Evolutionary conservation across 53 echinoderm and acorn worm genomes (phyloP), one percentile per base, ranked within the genome.

Genomic region (Stichopus horrens): DNA sequence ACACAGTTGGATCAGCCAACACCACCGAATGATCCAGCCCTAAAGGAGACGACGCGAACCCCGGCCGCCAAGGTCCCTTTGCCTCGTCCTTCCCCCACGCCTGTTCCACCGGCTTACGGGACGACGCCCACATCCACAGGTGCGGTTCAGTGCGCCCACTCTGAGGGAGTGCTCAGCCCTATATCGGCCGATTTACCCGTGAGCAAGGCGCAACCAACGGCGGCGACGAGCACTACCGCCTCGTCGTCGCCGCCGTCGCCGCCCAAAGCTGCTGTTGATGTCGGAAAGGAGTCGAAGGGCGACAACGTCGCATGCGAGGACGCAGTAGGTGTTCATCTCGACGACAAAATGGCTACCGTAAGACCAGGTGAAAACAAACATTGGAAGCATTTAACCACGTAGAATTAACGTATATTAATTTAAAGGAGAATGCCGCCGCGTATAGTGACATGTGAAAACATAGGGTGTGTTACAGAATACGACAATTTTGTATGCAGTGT

Each of bases 1-100:
- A 81, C 81, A 81, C 81, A 81, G 81, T 22, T 81, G n/a, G 81
- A 58, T n/a, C 81, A 53, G 53, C 57, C 81, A 81, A 81, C 81
- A 58, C 37, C 37, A 37, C 56, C 81, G 56, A 81, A 81, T 81
- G 81, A 58, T 56, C 22, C 81, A 81, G 81, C 56, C 56, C 63
- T 63, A 16, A 55, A 81, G 81, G 81, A 81, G 58, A 51, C 56
- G 57, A 14, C 56, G 19, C 55, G 57, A 51, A 71, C 71, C 6
- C 37, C 37, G 37, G 37, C 37, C 37, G 75, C 75, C 75, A 81
- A 81, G 20, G 81, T 81, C n/a, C 81, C 81, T 9, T n/a, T 81
- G 58, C 57, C 81, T 81, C 81, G 57, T 53, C 81, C 81, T 56
- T 81, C 81, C 57, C 81, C 81, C 19, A 71, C 71, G 19, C 71